These are phyloP conservation scores for Halisarca cf. caerulea DNA, from an alignment of 37 sponge, comb jelly and placozoan genomes.

Conservation along the genomic window DNA sequence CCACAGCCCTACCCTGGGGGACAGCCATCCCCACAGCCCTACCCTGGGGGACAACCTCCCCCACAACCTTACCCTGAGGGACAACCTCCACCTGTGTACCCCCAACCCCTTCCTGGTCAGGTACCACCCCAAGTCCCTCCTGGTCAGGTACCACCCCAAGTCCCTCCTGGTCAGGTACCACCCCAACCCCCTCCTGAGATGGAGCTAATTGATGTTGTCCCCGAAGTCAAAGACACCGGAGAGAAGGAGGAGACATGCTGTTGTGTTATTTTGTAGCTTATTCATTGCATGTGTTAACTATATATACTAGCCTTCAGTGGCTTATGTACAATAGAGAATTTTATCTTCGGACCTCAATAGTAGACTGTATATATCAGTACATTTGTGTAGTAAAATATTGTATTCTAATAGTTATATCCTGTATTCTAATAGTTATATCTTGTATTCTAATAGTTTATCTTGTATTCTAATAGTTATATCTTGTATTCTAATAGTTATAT, in stretches of 20 bases:
- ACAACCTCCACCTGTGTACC: neutral
- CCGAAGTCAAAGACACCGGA: conserved; percentile 7
- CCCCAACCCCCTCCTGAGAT: neutral
- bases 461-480: too few relatives aligned
- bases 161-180: neutral
- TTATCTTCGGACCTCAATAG: too few relatives aligned
- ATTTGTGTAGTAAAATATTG: too few relatives aligned
- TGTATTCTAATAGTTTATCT: too few relatives aligned
- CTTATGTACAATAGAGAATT: neutral
- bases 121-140: neutral
- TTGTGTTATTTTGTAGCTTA: conserved; percentile 24
- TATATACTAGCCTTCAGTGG: neutral
- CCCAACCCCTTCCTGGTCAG: neutral
- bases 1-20: neutral
- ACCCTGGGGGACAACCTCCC: neutral
- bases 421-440: too few relatives aligned
- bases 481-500: too few relatives aligned
- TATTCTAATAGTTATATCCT: too few relatives aligned
- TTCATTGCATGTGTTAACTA: too few relatives aligned
- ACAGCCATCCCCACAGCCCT: neutral
- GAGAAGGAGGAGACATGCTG: neutral
- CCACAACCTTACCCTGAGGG: neutral
- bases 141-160: neutral
- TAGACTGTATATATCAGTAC: too few relatives aligned
- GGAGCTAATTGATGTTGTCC: neutral